Evolutionary conservation across 2,888 invertebrate species (phyloP).

Genomic region (Pachliopta kotzebuea): DNA sequence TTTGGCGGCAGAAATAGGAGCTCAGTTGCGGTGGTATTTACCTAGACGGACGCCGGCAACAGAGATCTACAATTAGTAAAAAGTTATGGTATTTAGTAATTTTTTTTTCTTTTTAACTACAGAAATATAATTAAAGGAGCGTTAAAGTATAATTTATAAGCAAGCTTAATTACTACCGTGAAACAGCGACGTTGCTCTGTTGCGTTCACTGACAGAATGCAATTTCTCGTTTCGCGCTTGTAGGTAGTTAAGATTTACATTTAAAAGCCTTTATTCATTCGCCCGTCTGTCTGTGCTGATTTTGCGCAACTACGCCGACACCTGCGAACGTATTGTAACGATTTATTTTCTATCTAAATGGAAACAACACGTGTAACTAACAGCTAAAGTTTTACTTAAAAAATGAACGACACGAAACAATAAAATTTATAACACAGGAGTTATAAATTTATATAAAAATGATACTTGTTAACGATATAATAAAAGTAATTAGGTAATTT

Average conservation of each 20-base stretch:
- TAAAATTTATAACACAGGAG: not conserved
- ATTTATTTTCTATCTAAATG: slow-evolving; percentile 21
- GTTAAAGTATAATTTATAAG: not conserved
- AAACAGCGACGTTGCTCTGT: not conserved
- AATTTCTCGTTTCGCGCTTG: slow-evolving; percentile 30
- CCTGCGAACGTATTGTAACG: slow-evolving; percentile 23
- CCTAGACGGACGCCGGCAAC: too few relatives aligned
- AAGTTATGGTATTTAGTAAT: too few relatives aligned
- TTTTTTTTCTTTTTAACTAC: not conserved
- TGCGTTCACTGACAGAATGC: slow-evolving; percentile 22
- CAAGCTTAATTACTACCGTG: slow-evolving; percentile 1
- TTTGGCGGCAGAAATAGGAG: too few relatives aligned
- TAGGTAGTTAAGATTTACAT: slow-evolving; percentile 40
- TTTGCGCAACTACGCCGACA: slow-evolving; percentile 22
- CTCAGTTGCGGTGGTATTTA: too few relatives aligned
- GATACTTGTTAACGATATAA: too few relatives aligned
- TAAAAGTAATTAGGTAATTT: too few relatives aligned
- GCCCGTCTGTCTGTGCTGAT: slow-evolving; percentile 37
- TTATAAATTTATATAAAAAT: too few relatives aligned
- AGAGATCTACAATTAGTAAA: too few relatives aligned
- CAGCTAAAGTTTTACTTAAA: slow-evolving; percentile 8
- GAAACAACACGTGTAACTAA: slow-evolving; percentile 19
- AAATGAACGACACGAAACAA: slow-evolving; percentile 4
- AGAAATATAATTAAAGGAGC: slow-evolving; percentile 1
- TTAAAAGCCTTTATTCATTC: slow-evolving; percentile 39